Evolutionary conservation across 1,140 invertebrate species (phyloP).

Genomic region (Platyura marginata): DNA sequence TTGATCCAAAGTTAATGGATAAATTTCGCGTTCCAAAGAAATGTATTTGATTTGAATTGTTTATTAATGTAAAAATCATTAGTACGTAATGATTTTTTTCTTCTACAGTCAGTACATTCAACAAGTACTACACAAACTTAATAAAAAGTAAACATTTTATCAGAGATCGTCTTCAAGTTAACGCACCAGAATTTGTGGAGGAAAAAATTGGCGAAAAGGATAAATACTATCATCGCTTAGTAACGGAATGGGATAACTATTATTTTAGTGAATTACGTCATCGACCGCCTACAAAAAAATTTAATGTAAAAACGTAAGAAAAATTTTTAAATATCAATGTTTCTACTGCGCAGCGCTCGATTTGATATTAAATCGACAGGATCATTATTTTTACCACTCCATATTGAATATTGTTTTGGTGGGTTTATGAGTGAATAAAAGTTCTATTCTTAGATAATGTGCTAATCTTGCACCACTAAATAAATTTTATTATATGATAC

Average conservation of each 20-base stretch:
- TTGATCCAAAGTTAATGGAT: slow-evolving; percentile 2
- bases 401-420: too few relatives aligned
- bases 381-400: too few relatives aligned
- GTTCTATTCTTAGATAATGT: too few relatives aligned
- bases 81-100: not conserved
- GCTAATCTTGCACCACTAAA: too few relatives aligned
- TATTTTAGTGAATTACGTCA: slow-evolving; percentile 2
- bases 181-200: not conserved
- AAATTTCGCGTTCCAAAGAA: slow-evolving; percentile 1
- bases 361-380: too few relatives aligned
- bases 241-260: slow-evolving; percentile 1
- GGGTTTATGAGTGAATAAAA: too few relatives aligned
- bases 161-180: slow-evolving; percentile 1
- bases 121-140: slow-evolving; percentile 2
- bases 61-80: not conserved
- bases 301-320: slow-evolving; percentile 1
- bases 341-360: too few relatives aligned
- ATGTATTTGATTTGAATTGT: not conserved
- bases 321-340: not conserved
- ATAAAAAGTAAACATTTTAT: not conserved
- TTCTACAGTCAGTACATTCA: not conserved
- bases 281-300: not conserved
- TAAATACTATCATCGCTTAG: slow-evolving; percentile 1
- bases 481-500: not conserved
- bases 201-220: not conserved